These are phyloP conservation scores for Parasteatoda lunata DNA, from an alignment of 2,888 invertebrate species.

Conservation along the genomic window DNA sequence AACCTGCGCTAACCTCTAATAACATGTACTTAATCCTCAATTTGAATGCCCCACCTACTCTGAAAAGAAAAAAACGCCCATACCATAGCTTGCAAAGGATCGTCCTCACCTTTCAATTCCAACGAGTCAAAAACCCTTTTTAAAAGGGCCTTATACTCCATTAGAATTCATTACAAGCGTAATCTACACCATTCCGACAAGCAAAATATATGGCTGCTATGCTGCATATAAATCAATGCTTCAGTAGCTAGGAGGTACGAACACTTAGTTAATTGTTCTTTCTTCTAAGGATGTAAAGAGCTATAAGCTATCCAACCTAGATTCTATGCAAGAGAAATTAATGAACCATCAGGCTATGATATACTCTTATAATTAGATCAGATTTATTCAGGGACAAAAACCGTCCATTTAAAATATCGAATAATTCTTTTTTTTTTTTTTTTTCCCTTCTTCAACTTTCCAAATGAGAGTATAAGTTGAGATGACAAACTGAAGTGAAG, in stretches of 20 bases:
- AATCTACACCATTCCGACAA: neutral
- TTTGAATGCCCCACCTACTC: neutral
- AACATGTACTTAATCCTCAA: neutral
- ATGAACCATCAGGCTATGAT: neutral
- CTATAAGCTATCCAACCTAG: constrained; percentile 3
- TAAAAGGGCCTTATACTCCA: neutral
- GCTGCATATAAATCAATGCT: constrained; percentile 26
- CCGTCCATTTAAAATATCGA: neutral
- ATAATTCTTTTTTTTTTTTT: neutral
- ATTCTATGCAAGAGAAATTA: neutral
- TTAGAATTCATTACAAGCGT: constrained; percentile 33
- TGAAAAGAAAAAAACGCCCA: neutral
- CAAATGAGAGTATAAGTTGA: neutral
- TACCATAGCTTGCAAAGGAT: neutral
- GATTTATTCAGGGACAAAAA: constrained; percentile 6
- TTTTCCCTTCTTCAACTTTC: neutral
- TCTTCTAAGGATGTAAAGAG: neutral
- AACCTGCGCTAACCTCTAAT: no score
- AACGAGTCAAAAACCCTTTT: constrained; percentile 24
- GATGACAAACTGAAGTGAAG: constrained; percentile 5
- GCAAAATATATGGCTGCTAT: constrained; percentile 17
- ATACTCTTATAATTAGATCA: constrained; percentile 32
- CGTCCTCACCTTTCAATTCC: constrained; percentile 14
- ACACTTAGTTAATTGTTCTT: constrained; percentile 7
- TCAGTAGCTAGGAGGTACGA: neutral